Percentiles rank a stretch among this genome's conserved stretches.
Evolutionary conservation across 2,113 vertebrate genomes (phyloP).

Genomic region (Eurypyga helias): DNA sequence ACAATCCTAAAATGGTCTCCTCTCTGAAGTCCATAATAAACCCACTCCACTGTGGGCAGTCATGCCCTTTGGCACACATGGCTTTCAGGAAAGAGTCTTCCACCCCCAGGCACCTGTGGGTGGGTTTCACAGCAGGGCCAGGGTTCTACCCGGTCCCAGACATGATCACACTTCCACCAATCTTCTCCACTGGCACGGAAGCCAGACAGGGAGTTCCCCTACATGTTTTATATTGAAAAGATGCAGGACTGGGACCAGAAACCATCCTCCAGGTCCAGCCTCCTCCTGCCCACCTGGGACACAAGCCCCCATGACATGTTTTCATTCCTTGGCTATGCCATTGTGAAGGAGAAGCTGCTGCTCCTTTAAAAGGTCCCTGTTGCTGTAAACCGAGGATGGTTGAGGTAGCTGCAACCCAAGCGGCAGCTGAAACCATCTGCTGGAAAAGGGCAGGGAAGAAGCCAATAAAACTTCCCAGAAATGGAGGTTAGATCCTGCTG

Average conservation of each 20-base stretch:
- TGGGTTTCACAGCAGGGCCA: background rate
- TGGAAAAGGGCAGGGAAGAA: background rate
- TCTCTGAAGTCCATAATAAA: background rate
- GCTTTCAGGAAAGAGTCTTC: background rate
- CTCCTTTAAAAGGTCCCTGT: background rate
- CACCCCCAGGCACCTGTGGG: background rate
- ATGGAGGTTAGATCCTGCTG: background rate
- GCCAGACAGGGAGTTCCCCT: background rate
- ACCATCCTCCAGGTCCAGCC: background rate
- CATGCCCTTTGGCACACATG: accelerated
- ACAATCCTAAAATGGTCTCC: background rate
- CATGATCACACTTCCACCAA: background rate
- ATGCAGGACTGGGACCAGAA: background rate
- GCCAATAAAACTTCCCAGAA: background rate
- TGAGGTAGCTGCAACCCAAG: background rate
- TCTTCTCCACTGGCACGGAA: background rate
- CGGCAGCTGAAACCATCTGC: background rate
- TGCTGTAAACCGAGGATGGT: background rate
- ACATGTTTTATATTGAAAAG: accelerated
- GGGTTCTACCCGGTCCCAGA: background rate
- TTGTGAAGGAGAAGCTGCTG: background rate
- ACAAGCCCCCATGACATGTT: background rate
- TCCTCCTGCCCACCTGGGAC: background rate
- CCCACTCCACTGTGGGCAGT: background rate
- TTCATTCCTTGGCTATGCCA: background rate